A percentile compares a stretch with the other conserved stretches of the same genome.
phyloP scores from a whole-genome alignment of 2,888 invertebrate species.

The Scaeva pyrastri region DNA sequence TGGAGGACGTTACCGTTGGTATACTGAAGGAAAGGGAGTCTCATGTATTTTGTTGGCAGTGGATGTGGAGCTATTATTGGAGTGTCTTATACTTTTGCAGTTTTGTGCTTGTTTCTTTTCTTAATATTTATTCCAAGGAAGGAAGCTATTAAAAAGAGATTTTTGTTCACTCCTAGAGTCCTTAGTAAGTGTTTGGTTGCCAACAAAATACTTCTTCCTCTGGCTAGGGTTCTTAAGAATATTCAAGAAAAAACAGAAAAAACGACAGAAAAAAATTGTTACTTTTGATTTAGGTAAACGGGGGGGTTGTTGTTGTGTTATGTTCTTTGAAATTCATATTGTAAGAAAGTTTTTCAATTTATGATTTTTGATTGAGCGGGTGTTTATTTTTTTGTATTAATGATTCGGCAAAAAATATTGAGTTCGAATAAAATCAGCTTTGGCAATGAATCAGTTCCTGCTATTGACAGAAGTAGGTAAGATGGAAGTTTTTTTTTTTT shows the following conservation, averaged over 20 bases:
- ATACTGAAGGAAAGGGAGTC: conserved; percentile 8
- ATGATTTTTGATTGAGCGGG: conserved; percentile 28
- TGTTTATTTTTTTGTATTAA: background rate
- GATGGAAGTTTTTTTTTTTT: conserved; percentile 1
- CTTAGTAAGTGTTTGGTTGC: conserved; percentile 67
- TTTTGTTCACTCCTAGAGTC: conserved; percentile 47
- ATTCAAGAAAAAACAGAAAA: background rate
- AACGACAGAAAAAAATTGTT: conserved; percentile 36
- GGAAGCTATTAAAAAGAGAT: conserved; percentile 70
- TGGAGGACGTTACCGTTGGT: too few species aligned
- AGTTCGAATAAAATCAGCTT: conserved; percentile 37
- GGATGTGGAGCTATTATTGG: conserved; percentile 41
- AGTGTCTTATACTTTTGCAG: conserved; percentile 58
- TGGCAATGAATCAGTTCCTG: conserved; percentile 45
- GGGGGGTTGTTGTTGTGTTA: conserved; percentile 17
- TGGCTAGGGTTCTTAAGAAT: conserved; percentile 1
- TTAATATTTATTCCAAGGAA: conserved; percentile 51
- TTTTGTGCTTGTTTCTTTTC: conserved; percentile 19
- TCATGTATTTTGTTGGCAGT: conserved; percentile 20
- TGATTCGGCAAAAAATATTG: background rate
- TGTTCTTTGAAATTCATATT: conserved; percentile 34
- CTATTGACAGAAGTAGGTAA: conserved; percentile 38
- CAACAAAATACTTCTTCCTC: conserved; percentile 55
- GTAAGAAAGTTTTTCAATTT: conserved; percentile 72
- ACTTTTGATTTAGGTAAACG: conserved; percentile 13